These are phyloP conservation scores for Diarsia brunnea DNA, from an alignment of 2,888 invertebrate genomes.

Conservation along the genomic window DNA sequence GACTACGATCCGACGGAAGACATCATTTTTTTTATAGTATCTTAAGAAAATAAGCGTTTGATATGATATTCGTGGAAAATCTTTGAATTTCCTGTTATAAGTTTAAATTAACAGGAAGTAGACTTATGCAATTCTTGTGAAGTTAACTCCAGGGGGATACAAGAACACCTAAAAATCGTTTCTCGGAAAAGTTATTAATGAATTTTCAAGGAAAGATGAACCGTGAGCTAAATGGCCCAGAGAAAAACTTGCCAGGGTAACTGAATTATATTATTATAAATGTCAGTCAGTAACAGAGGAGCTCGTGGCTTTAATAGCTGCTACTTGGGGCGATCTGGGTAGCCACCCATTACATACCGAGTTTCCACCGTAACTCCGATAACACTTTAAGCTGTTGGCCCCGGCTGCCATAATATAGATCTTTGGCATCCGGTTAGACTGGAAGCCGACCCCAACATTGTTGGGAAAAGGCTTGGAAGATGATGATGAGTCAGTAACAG, in stretches of 20 bases:
- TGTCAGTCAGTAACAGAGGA: too few relatives aligned
- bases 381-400: too few relatives aligned
- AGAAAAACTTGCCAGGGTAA: neutral
- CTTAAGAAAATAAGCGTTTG: conserved; percentile 69
- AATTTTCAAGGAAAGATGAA: neutral
- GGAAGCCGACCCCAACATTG: too few relatives aligned
- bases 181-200: conserved; percentile 12
- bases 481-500: too few relatives aligned
- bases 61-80: conserved; percentile 61
- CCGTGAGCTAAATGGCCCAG: too few relatives aligned
- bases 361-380: too few relatives aligned
- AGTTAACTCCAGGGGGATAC: neutral
- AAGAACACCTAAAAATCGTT: neutral
- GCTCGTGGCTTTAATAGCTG: too few relatives aligned
- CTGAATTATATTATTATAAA: neutral
- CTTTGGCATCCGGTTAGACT: too few relatives aligned
- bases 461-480: too few relatives aligned
- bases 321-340: too few relatives aligned
- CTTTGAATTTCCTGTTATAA: neutral
- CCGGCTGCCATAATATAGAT: too few relatives aligned
- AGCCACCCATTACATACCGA: too few relatives aligned
- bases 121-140: neutral
- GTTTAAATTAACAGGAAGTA: neutral
- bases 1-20: conserved; percentile 68
- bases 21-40: conserved; percentile 77